phyloP scores from a whole-genome alignment of 2,888 invertebrate genomes.

The Nipponacmea schrenckii region DNA sequence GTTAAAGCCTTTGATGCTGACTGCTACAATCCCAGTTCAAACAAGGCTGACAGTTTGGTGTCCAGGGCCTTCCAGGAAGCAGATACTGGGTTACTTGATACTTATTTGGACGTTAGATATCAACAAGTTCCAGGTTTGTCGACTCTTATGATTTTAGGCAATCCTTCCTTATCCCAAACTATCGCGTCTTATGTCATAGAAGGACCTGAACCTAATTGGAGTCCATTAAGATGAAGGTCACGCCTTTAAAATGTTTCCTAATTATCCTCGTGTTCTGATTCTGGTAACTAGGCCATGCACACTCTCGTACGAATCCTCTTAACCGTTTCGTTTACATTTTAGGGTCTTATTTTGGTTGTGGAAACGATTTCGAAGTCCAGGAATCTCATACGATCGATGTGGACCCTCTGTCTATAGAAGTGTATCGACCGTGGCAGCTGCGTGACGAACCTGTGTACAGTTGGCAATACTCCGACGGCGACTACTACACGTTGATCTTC shows the following conservation, averaged over 20 bases:
- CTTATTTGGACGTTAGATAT: constrained; percentile 29
- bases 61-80: constrained; percentile 23
- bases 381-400: constrained; percentile 16
- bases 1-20: constrained; percentile 8
- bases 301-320: background rate
- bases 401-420: constrained; percentile 24
- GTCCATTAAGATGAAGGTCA: no score
- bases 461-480: constrained; percentile 17
- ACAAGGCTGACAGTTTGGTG: constrained; percentile 22
- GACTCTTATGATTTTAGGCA: background rate
- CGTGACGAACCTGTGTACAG: constrained; percentile 19
- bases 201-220: no score
- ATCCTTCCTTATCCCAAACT: background rate
- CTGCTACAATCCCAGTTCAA: constrained; percentile 23
- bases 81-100: constrained; percentile 20
- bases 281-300: no score
- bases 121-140: constrained; percentile 17
- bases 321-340: background rate
- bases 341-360: constrained; percentile 27
- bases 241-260: no score
- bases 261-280: no score
- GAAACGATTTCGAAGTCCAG: constrained; percentile 18
- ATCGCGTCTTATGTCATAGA: no score
- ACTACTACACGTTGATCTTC: constrained; percentile 29
- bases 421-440: constrained; percentile 25